Conservation (phyloP, 2,888 invertebrate genomes). For the Melipona beecheii region DNA sequence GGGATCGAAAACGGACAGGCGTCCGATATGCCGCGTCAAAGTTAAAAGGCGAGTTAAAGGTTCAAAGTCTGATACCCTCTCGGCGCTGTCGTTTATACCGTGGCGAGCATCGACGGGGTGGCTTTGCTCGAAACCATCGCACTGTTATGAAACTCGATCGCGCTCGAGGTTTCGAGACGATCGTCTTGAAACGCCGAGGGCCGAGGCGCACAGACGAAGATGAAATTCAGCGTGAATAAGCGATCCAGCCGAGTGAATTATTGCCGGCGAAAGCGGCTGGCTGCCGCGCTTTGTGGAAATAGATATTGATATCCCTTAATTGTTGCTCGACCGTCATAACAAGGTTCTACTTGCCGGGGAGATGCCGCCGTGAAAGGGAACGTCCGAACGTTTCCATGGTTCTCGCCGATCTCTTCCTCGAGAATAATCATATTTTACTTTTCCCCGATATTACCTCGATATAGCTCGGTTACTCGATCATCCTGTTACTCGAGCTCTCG, state of each 20-base stretch:
- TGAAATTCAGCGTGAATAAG: conserved; percentile 44
- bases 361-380: conserved; percentile 11
- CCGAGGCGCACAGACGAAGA: conserved; percentile 19
- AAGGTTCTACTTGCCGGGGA: background rate
- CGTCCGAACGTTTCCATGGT: conserved; percentile 2
- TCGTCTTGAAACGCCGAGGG: conserved; percentile 15
- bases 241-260: conserved; percentile 62
- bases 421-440: background rate
- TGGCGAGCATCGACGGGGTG: conserved; percentile 80
- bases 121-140: conserved; percentile 86
- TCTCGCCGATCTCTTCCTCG: conserved; percentile 13
- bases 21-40: no score
- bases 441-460: background rate
- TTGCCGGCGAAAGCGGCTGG: conserved; percentile 24
- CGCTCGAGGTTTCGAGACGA: conserved; percentile 59
- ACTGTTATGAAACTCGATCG: conserved; percentile 87
- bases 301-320: conserved; percentile 51
- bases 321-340: conserved; percentile 35
- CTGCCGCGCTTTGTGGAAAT: conserved; percentile 30
- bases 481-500: background rate
- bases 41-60: background rate
- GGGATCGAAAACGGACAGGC: background rate
- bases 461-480: background rate
- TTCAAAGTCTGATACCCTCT: conserved; percentile 9
- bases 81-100: background rate